Conservation (phyloP, 2,113 vertebrate genomes). For the Albula goreensis region DNA sequence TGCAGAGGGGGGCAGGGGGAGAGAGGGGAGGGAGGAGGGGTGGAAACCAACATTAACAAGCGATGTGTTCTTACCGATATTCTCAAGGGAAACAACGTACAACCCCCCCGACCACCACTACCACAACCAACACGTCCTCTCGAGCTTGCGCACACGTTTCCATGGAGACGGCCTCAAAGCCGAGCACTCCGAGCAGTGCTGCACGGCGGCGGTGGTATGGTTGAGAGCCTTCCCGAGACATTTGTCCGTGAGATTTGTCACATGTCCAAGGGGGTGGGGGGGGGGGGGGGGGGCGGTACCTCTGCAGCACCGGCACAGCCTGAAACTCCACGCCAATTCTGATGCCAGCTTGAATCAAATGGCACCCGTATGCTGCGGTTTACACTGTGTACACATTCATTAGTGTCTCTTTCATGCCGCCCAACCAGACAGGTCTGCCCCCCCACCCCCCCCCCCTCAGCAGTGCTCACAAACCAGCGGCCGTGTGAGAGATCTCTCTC, state of each 20-base stretch:
- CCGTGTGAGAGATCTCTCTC: too few relatives aligned
- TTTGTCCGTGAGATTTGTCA: not conserved
- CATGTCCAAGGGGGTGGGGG: not conserved
- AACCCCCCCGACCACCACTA: too few relatives aligned
- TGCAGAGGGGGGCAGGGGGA: too few relatives aligned
- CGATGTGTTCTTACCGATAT: too few relatives aligned
- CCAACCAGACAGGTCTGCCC: too few relatives aligned
- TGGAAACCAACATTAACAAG: too few relatives aligned
- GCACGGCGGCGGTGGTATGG: not conserved
- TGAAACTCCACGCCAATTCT: not conserved
- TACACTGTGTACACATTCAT: not conserved
- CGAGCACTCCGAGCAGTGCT: not conserved
- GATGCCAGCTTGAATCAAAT: not conserved
- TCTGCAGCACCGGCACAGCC: not conserved
- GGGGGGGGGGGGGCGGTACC: too few relatives aligned
- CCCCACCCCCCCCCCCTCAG: not conserved
- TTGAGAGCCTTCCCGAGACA: not conserved
- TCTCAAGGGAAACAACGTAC: too few relatives aligned
- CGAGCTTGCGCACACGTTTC: not conserved
- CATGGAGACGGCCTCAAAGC: not conserved
- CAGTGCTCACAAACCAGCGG: too few relatives aligned
- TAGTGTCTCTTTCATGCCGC: not conserved
- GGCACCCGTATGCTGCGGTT: not conserved
- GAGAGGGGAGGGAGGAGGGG: too few relatives aligned
- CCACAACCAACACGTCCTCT: too few relatives aligned